Percentiles rank a stretch among this genome's conserved stretches.
Conservation (phyloP, 2,888 invertebrate genomes). For the Miltochrista miniata region DNA sequence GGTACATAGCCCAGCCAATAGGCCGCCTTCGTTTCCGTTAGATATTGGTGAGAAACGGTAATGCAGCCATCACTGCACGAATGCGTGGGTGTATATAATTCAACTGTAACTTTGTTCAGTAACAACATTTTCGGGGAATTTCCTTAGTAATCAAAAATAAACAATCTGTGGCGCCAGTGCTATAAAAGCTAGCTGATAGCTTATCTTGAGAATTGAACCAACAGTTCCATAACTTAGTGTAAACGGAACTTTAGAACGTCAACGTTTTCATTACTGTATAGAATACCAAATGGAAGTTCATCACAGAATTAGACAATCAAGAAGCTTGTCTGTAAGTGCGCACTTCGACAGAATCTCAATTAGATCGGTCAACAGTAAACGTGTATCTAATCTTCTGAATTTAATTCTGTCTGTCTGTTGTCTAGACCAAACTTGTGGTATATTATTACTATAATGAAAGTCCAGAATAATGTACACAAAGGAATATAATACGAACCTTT, state of each 20-base stretch:
- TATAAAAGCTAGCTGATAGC: too few relatives aligned
- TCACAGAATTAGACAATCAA: conserved; percentile 4
- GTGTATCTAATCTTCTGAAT: not conserved
- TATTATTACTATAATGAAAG: not conserved
- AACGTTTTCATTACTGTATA: conserved; percentile 21
- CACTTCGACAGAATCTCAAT: conserved; percentile 12
- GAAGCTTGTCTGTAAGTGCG: conserved; percentile 7
- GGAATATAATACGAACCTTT: conserved; percentile 4
- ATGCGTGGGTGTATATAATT: too few relatives aligned
- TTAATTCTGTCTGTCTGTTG: not conserved
- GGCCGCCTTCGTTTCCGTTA: too few relatives aligned
- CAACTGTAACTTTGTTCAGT: too few relatives aligned
- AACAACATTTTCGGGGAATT: too few relatives aligned
- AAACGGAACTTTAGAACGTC: conserved; percentile 10
- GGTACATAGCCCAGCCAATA: too few relatives aligned
- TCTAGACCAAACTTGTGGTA: not conserved
- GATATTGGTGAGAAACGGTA: too few relatives aligned
- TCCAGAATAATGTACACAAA: conserved; percentile 4
- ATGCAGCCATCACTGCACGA: too few relatives aligned
- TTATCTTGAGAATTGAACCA: not conserved
- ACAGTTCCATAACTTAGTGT: conserved; percentile 4
- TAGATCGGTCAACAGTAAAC: not conserved
- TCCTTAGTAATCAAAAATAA: too few relatives aligned
- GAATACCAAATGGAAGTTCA: conserved; percentile 15
- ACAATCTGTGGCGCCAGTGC: too few relatives aligned